These are phyloP conservation scores for Tachysurus fulvidraco DNA, from an alignment of 2,113 vertebrate species.

Conservation along the genomic window DNA sequence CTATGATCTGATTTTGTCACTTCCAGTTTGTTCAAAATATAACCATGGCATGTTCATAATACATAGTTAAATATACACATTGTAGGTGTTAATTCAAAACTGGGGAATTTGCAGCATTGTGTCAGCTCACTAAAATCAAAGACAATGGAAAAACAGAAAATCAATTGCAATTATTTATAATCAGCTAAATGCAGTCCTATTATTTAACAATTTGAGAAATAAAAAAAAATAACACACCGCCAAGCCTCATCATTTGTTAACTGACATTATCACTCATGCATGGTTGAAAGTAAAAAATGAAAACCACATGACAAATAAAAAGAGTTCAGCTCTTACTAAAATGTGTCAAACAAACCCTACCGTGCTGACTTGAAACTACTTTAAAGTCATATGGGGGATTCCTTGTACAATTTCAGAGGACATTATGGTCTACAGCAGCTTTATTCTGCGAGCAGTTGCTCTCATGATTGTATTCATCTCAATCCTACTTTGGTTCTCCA, in stretches of 20 bases:
- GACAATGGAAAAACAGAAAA: too few species aligned
- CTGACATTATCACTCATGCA: background rate
- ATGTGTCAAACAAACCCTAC: conserved; percentile 39
- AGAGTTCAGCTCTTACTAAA: conserved; percentile 14
- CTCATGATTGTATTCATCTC: conserved; percentile 10
- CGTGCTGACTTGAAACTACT: background rate
- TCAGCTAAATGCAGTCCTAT: background rate
- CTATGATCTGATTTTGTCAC: background rate
- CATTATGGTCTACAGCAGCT: conserved; percentile 32
- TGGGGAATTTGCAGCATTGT: background rate
- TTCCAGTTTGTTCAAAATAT: background rate
- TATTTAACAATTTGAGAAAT: background rate
- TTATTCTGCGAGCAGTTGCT: conserved; percentile 34
- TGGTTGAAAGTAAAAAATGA: background rate
- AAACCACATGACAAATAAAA: conserved; percentile 4
- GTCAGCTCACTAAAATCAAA: too few species aligned
- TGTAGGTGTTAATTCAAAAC: background rate
- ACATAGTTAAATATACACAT: background rate
- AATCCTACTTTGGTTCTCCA: conserved; percentile 28
- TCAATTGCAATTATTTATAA: too few species aligned
- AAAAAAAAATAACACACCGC: background rate
- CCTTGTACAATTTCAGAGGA: conserved; percentile 19
- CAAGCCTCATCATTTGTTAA: background rate
- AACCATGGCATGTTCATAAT: background rate
- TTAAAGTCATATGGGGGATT: conserved; percentile 6